Percentiles rank a stretch among this genome's conserved stretches.
Conservation (phyloP, 2,113 vertebrate genomes). For the Aphyosemion australe region DNA sequence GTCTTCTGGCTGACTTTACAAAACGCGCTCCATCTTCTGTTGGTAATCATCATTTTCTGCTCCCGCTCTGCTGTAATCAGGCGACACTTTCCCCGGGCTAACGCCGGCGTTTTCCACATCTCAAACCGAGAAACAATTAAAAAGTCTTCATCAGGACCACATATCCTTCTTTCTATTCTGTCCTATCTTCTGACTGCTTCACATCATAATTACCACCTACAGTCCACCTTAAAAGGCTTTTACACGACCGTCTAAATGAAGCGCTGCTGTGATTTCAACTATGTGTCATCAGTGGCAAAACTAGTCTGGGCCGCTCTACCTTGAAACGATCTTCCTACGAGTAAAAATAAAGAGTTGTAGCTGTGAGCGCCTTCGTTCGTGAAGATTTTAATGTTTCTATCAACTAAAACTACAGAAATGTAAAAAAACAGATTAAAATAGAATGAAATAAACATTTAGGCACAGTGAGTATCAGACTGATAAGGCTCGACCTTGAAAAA, state of each 20-base stretch:
- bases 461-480: conserved; percentile 39
- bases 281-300: conserved; percentile 18
- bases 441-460: conserved; percentile 8
- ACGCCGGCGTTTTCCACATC: conserved; percentile 28
- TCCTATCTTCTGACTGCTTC: conserved; percentile 38
- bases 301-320: conserved; percentile 25
- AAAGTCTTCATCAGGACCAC: conserved; percentile 42
- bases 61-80: conserved; percentile 55
- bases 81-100: conserved; percentile 22
- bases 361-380: background rate
- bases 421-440: conserved; percentile 1
- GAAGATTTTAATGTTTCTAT: conserved; percentile 1
- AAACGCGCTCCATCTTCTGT: conserved; percentile 20
- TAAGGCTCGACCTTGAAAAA: conserved; percentile 53
- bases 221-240: conserved; percentile 8
- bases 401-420: background rate
- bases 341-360: background rate
- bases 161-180: conserved; percentile 3
- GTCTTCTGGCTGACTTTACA: conserved; percentile 35
- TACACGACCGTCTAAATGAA: conserved; percentile 4
- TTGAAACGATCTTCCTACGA: conserved; percentile 29
- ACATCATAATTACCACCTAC: conserved; percentile 47
- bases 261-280: conserved; percentile 25
- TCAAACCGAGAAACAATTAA: conserved; percentile 55
- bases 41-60: conserved; percentile 43